Evolutionary conservation across 2,888 invertebrate species (phyloP).

Genomic region (Eilema caniola): DNA sequence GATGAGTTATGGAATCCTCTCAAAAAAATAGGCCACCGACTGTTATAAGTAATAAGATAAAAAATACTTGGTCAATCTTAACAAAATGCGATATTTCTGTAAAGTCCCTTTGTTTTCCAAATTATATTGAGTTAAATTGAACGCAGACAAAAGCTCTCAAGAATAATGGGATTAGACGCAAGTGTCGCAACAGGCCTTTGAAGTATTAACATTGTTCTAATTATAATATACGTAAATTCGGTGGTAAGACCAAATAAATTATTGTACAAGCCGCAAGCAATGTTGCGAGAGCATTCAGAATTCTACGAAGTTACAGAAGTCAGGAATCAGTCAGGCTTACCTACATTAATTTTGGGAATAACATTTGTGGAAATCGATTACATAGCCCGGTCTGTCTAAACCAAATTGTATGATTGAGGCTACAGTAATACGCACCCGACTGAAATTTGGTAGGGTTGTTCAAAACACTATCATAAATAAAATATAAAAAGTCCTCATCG

Average conservation of each 20-base stretch:
- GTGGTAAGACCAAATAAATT: conserved; percentile 22
- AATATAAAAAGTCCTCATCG: too few species aligned
- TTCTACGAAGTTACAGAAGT: neutral
- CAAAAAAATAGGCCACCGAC: neutral
- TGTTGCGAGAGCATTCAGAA: conserved; percentile 5
- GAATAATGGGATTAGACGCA: conserved; percentile 43
- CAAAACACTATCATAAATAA: too few species aligned
- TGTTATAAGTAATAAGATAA: neutral
- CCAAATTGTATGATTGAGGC: too few species aligned
- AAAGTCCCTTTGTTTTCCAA: conserved; percentile 35
- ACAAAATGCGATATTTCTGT: conserved; percentile 14
- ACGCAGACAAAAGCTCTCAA: conserved; percentile 39
- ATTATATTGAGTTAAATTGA: conserved; percentile 45
- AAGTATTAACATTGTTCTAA: conserved; percentile 38
- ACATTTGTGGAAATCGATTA: too few species aligned
- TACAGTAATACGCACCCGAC: too few species aligned
- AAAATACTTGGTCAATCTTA: neutral
- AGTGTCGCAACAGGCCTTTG: conserved; percentile 36
- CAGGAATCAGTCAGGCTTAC: neutral
- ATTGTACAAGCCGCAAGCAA: conserved; percentile 11
- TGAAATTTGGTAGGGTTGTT: too few species aligned
- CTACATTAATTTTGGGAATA: neutral
- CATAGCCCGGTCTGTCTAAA: too few species aligned
- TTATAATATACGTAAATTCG: conserved; percentile 28
- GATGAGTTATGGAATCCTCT: too few species aligned